Percentiles rank a stretch among this genome's conserved stretches.
Evolutionary conservation across 2,113 vertebrate species (phyloP).

Genomic region (Arothron firmamentum): DNA sequence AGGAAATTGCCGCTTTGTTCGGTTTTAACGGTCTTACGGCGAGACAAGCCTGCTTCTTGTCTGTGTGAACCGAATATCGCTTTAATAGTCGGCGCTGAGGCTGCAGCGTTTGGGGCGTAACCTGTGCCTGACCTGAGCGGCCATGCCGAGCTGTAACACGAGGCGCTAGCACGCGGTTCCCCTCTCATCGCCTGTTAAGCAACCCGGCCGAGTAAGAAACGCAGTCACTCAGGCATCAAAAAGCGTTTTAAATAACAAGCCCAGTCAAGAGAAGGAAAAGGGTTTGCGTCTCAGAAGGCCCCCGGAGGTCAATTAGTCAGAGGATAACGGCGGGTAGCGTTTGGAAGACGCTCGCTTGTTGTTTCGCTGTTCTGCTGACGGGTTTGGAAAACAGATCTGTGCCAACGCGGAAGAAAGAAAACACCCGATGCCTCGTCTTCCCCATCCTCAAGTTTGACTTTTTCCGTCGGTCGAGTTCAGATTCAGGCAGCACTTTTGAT

Average conservation of each 20-base stretch:
- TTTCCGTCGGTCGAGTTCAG: no score
- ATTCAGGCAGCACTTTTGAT: neutral
- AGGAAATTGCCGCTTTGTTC: constrained; percentile 25
- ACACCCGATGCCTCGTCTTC: no score
- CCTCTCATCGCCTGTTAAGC: constrained; percentile 43
- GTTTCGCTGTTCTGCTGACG: neutral
- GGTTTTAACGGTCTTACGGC: constrained; percentile 3
- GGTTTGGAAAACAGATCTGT: neutral
- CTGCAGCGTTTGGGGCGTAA: constrained; percentile 22
- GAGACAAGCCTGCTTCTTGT: constrained; percentile 1
- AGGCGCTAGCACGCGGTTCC: constrained; percentile 30
- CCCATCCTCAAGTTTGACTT: no score
- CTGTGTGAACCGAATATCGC: neutral
- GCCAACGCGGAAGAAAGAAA: constrained; percentile 7
- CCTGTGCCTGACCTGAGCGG: constrained; percentile 31
- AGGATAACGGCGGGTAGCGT: neutral
- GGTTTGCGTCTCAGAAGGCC: constrained; percentile 17
- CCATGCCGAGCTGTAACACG: constrained; percentile 39
- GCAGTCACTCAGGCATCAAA: constrained; percentile 49
- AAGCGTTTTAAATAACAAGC: constrained; percentile 64
- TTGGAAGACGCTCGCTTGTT: constrained; percentile 18
- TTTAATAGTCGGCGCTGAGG: neutral
- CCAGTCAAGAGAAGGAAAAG: constrained; percentile 11
- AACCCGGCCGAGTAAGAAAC: constrained; percentile 39
- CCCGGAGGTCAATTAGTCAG: constrained; percentile 36